Evolutionary conservation across 2,113 vertebrate species (phyloP).

Genomic region (Pomatostomus ruficeps): DNA sequence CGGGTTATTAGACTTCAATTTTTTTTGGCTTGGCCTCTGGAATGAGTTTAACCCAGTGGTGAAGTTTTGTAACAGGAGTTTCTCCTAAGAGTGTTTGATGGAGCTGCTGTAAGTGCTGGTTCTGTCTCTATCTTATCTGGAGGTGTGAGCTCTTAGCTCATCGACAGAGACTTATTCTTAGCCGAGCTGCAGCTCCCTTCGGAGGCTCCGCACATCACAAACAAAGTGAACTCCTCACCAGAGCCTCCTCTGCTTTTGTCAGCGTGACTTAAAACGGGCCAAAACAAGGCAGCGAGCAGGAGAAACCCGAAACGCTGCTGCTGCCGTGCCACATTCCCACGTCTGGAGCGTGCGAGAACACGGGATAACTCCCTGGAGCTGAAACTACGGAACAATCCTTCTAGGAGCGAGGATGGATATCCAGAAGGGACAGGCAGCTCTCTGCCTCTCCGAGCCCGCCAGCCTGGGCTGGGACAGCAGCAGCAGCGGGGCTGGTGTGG

Average conservation of each 20-base stretch:
- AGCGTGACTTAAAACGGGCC: not conserved
- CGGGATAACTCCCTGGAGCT: not conserved
- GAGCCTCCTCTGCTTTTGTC: not conserved
- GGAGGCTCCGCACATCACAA: not conserved
- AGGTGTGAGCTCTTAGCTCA: not conserved
- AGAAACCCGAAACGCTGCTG: fast-evolving
- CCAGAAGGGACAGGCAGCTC: not conserved
- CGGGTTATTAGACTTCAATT: not conserved
- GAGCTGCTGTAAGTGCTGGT: not conserved
- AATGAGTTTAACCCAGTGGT: not conserved
- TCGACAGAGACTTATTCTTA: not conserved
- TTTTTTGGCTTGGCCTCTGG: not conserved
- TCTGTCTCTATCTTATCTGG: not conserved
- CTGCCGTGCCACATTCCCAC: fast-evolving
- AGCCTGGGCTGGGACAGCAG: not conserved
- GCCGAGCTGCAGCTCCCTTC: not conserved
- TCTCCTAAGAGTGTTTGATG: not conserved
- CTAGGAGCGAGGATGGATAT: not conserved
- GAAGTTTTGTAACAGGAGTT: not conserved
- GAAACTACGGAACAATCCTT: fast-evolving
- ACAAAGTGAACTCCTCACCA: constrained; percentile 1
- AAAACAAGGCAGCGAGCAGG: not conserved
- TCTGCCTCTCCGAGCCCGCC: not conserved
- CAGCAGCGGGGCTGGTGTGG: not conserved
- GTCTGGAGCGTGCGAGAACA: fast-evolving